phyloP scores from a whole-genome alignment of 2,888 invertebrate species.

The Pelosia muscerda region DNA sequence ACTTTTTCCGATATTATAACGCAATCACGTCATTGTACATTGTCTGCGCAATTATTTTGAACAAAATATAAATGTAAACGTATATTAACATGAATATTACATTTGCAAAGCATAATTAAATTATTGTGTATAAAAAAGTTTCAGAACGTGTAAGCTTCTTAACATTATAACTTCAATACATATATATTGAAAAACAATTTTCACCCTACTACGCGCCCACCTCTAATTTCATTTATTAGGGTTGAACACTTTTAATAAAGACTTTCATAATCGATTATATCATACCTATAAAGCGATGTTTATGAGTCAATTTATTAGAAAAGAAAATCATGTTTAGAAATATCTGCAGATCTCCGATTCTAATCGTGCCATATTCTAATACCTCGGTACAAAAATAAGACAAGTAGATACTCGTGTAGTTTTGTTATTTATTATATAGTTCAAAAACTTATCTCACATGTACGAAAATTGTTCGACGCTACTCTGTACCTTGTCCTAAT shows the following conservation, averaged over 20 bases:
- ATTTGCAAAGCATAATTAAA: conserved; percentile 26
- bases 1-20: conserved; percentile 23
- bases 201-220: conserved; percentile 42
- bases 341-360: background rate
- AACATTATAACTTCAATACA: conserved; percentile 38
- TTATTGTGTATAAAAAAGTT: conserved; percentile 37
- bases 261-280: background rate
- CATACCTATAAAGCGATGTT: background rate
- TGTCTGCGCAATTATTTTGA: conserved; percentile 15
- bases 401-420: conserved; percentile 6
- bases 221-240: background rate
- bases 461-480: conserved; percentile 21
- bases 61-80: conserved; percentile 14
- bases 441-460: conserved; percentile 9
- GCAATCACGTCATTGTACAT: conserved; percentile 30
- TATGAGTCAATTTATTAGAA: background rate
- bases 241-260: background rate
- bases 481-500: conserved; percentile 26
- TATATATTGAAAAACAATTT: conserved; percentile 24
- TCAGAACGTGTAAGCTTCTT: conserved; percentile 44
- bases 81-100: conserved; percentile 21
- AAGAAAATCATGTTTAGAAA: background rate
- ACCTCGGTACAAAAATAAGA: conserved; percentile 16
- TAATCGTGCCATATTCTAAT: conserved; percentile 18
- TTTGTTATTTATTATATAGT: conserved; percentile 19